phyloP scores from a whole-genome alignment of 2,888 invertebrate genomes.

The Amblyteles armatorius region DNA sequence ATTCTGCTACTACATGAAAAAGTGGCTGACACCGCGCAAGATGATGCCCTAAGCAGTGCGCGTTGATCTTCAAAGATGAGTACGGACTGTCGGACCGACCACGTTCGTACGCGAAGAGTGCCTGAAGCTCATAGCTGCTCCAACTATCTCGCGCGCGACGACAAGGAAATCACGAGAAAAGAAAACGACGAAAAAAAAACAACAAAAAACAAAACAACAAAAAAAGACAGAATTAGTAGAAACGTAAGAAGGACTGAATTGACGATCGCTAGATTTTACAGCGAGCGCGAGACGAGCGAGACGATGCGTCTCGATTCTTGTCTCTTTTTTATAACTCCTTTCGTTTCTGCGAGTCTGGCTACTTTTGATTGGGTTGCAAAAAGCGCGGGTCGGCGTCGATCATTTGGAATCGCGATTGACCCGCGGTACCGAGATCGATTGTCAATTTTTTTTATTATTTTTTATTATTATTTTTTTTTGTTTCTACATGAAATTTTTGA shows the following conservation, averaged over 20 bases:
- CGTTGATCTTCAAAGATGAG: neutral
- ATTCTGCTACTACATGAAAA: constrained; percentile 97
- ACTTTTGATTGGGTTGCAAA: constrained; percentile 84
- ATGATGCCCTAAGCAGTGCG: constrained; percentile 88
- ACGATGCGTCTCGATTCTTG: constrained; percentile 50
- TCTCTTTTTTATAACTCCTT: constrained; percentile 74
- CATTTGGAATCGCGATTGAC: constrained; percentile 27
- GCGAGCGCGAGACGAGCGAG: constrained; percentile 33
- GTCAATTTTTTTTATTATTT: constrained; percentile 29
- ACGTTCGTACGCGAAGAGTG: constrained; percentile 18
- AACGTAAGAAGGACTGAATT: constrained; percentile 58
- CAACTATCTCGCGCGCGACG: constrained; percentile 29
- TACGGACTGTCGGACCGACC: constrained; percentile 14
- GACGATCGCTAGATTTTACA: constrained; percentile 35
- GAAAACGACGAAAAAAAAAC: constrained; percentile 56
- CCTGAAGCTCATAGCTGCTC: constrained; percentile 34
- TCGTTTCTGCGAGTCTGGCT: constrained; percentile 75
- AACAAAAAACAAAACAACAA: constrained; percentile 46
- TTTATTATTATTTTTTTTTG: constrained; percentile 1
- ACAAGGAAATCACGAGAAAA: constrained; percentile 46
- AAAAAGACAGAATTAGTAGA: constrained; percentile 24
- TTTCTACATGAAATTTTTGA: neutral
- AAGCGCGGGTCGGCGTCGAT: constrained; percentile 52
- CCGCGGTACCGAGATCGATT: constrained; percentile 31
- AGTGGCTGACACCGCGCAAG: constrained; percentile 95